Conservation (phyloP, 2,113 vertebrate genomes). For the Pedionomus torquatus region DNA sequence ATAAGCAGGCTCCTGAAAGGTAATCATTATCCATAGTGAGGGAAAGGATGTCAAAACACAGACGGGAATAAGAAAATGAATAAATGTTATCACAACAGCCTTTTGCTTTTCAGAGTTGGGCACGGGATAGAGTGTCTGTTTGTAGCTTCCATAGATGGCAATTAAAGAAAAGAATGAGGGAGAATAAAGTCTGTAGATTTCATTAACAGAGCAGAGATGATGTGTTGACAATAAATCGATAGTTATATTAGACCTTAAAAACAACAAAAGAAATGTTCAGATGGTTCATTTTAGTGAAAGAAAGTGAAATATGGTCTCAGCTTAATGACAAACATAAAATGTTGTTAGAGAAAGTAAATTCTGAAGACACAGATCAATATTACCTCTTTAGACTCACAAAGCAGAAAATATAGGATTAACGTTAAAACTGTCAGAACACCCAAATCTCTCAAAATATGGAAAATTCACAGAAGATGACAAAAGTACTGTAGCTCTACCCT, state of each 20-base stretch:
- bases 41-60: background rate
- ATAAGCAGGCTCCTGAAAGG: background rate
- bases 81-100: background rate
- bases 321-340: constrained; percentile 18
- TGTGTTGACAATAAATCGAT: constrained; percentile 40
- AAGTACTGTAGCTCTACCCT: background rate
- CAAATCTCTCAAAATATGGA: background rate
- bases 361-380: background rate
- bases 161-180: background rate
- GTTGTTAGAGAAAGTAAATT: background rate
- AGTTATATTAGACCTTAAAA: background rate
- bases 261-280: background rate
- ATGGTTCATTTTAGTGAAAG: constrained; percentile 5
- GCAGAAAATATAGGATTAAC: background rate
- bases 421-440: background rate
- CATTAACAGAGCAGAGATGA: background rate
- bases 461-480: background rate
- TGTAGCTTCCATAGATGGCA: background rate
- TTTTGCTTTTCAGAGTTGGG: background rate
- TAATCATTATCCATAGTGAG: background rate
- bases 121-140: background rate
- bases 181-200: background rate
- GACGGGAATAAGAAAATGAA: background rate
- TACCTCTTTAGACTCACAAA: background rate
- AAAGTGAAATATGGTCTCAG: constrained; percentile 4